Evolutionary conservation across 35 echinoderm and acorn worm species (phyloP), one percentile per base, ranked within the genome.

Genomic region (Chiridota heheva): DNA sequence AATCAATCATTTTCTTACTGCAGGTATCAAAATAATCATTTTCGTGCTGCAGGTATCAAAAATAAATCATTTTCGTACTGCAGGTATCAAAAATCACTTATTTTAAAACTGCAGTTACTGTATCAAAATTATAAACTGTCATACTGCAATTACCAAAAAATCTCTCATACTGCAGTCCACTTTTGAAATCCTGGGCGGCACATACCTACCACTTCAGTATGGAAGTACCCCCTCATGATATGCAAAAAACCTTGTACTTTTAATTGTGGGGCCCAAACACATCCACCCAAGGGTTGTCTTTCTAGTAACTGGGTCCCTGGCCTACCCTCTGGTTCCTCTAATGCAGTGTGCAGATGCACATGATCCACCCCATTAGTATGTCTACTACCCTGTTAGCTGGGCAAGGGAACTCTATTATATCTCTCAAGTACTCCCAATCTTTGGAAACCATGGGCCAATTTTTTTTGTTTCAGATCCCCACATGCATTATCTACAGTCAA

Each of bases 271-370:
- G 0, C 66, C 81, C 12, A 83, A 45, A 71, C 81, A 83, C 3
- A 67, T 83, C 81, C 81, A 83, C 34, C 66, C 15, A 83, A 36
- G 36, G 81, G 81, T 41, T 63, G 69, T 70, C 27, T 38, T 42
- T 67, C 71, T 3, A 47, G 64, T 30, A 83, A 44, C 35, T 63
- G 81, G 35, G 69, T 67, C 1, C 81, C 81, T 58, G 36, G 8
- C 2, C 28, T 17, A 29, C 81, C 81, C 28, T 10, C 31, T 39
- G 24, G 63, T 29, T 83, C 81, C 3, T 58, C 42, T 30, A 58
- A 36, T 8, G 42, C 35, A 40, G 6, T 10, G 65, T 69, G 44
- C 18, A 83, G 63, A 5, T 83, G 64, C 57, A 36, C 29, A 24
- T 56, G 48, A 40, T 83, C 81, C 18, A 71, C 30, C 81, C 81